Evolutionary conservation across 2,113 vertebrate species (phyloP), one percentile per base, ranked within the genome.

Genomic region (Rhipidura dahli): DNA sequence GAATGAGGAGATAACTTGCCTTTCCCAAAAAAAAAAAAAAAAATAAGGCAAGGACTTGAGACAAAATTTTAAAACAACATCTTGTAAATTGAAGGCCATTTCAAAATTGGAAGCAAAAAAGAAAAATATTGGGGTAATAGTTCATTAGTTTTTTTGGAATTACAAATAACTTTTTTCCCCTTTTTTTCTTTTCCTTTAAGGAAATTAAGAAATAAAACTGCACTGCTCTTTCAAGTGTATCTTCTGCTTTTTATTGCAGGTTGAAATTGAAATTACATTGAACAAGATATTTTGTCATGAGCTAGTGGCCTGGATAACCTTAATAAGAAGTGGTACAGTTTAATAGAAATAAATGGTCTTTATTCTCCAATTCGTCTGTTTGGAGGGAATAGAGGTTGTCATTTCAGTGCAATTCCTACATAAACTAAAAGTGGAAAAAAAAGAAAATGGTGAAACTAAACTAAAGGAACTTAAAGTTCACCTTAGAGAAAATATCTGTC

Each of bases 401-500:
- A 45, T 85, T 90, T 90, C 75, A 59, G 40, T 90, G 42, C 45
- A 73, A 50, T 83, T 95, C 37, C 60, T 87, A 71, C 61, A 68
- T 85, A 87, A 93, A 68, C 24, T 76, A 49, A 33, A 89, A 75
- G 33, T 60, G 10, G 10, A 31, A 18, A 69, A 80, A 69, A 80
- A 82, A 71, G 20, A 33, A 86, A 87, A 59, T 6, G 28, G 16
- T 71, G 37, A 76, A 85, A 47, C 65, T 68, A 70, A 90, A 56
- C 68, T 69, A 82, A 85, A 93, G 27, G 13, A 80, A 72, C 82
- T 86, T 73, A 50, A 16, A 83, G 69, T 54, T 95, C 70, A 90
- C 50, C 68, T 87, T 59, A 90, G 75, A 93, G 89, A 94, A 93
- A 95, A 90, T 95, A 93, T 91, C 96, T 95, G 87, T 96, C 93